Conservation (phyloP, 2,888 invertebrate species). For the Polydrusus cervinus region DNA sequence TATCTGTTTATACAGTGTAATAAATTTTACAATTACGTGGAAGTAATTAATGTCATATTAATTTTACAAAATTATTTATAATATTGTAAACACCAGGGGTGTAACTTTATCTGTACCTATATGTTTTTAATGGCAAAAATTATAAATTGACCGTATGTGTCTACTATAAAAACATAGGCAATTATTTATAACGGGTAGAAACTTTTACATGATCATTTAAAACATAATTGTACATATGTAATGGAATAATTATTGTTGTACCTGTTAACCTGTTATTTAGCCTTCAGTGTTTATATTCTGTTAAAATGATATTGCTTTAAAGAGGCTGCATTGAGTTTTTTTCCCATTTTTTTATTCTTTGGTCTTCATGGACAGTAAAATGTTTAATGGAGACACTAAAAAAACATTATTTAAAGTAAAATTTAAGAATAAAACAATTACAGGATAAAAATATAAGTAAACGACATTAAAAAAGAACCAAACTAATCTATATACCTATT, state of each 20-base stretch:
- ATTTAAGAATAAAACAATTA: too few species aligned
- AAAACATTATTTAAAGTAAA: too few species aligned
- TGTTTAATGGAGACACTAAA: too few species aligned
- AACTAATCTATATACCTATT: too few species aligned
- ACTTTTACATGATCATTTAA: conserved; percentile 8
- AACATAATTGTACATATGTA: conserved; percentile 3
- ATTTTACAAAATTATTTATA: conserved; percentile 29
- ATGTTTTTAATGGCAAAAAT: conserved; percentile 15
- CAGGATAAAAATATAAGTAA: too few species aligned
- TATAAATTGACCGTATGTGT: conserved; percentile 10
- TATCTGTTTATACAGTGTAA: conserved; percentile 18
- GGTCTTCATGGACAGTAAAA: too few species aligned
- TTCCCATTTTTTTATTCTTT: too few species aligned
- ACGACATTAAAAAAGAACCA: too few species aligned
- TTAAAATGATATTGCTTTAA: too few species aligned
- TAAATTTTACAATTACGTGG: conserved; percentile 25
- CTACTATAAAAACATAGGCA: conserved; percentile 10
- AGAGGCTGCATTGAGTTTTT: too few species aligned
- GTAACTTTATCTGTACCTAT: conserved; percentile 20
- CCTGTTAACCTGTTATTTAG: conserved; percentile 1
- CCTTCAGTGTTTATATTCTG: conserved; percentile 4
- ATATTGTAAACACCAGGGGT: conserved; percentile 22
- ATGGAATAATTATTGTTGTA: conserved; percentile 2
- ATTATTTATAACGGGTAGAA: conserved; percentile 6
- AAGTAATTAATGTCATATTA: conserved; percentile 23